Percentiles rank a stretch among this genome's conserved stretches.
These are phyloP conservation scores for Ptilorrhoa leucosticta DNA, from an alignment of 2,113 vertebrate genomes.

Conservation along the genomic window DNA sequence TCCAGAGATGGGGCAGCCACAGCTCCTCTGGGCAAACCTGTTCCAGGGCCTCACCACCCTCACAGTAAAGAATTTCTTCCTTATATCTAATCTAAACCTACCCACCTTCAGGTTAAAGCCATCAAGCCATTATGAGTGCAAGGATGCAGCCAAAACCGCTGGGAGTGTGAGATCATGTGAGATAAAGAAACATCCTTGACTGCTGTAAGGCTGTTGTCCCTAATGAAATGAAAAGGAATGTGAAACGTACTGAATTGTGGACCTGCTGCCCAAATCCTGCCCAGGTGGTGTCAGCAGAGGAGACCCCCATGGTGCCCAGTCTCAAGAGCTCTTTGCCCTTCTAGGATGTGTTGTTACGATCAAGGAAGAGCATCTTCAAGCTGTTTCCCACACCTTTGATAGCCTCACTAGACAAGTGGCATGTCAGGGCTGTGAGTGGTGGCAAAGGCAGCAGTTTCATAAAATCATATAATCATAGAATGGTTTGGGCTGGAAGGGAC, in stretches of 20 bases:
- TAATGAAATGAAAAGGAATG: neutral
- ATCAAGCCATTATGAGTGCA: neutral
- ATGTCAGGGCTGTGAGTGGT: neutral
- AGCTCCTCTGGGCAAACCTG: neutral
- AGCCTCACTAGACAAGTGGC: neutral
- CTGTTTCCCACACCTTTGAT: neutral
- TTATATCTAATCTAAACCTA: neutral
- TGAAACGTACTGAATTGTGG: neutral
- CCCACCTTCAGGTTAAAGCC: neutral
- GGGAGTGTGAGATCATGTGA: neutral
- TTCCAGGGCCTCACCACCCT: neutral
- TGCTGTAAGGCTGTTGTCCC: neutral
- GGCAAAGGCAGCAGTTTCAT: neutral
- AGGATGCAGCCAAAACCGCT: neutral
- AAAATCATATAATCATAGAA: neutral
- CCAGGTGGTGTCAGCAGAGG: neutral
- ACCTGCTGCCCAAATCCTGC: neutral
- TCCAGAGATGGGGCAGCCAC: neutral
- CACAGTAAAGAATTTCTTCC: neutral
- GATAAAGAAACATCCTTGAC: neutral
- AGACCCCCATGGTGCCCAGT: rapidly evolving
- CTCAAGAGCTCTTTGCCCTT: neutral
- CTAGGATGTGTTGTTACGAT: neutral
- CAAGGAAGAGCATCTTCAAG: neutral
- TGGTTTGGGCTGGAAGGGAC: neutral